Evolutionary conservation across 2,888 invertebrate genomes (phyloP), one percentile per base, ranked within the genome.

Genomic region (Hemistola chrysoprasaria): DNA sequence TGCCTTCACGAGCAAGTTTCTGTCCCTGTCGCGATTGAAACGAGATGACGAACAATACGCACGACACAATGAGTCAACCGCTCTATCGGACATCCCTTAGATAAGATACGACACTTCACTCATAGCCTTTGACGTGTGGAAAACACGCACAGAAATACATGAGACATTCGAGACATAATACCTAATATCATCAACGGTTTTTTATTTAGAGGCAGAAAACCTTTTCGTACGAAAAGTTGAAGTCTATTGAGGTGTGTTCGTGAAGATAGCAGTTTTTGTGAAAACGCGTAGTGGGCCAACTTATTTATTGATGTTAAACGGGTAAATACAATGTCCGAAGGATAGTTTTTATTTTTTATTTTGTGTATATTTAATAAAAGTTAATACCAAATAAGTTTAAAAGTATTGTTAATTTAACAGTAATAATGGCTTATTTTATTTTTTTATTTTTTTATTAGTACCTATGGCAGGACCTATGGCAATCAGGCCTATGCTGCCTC

Each of bases 11-110:
- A 23, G 51, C 51, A 58, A 68, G 65, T 67, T 62, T 41, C 56
- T 67, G 65, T 71, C 50, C 41, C 43, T 48, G 55, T 53, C 52
- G 40, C 71, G 65, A 67, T 66, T 66, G 74, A 72, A 75, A 59
- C 58, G 52, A 61, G 43, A 57, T 65, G 68, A 66, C 68, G 53
- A 47, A 79, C 79, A 80, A 79, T 70, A 50, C 56, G 39, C 45
- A 37, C 40, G 33, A 50, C 61, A 69, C 71, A 71, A 74, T 73
- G 60, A 63, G 56, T 28, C 35, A 59, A 59, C 53, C 61, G 52
- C 61, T 68, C 65, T 71, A 74, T 75, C 72, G 69, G 77, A 73
- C 76, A 61, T 65, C 63, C 65, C 57, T 55, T 32, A 69, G 78
- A 79, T 79, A 78, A 75, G 72, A 70, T 70, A 71, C 67, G 50